Evolutionary conservation across 1,140 invertebrate genomes (phyloP), one percentile per base, ranked within the genome.

Genomic region (Arion vulgaris): DNA sequence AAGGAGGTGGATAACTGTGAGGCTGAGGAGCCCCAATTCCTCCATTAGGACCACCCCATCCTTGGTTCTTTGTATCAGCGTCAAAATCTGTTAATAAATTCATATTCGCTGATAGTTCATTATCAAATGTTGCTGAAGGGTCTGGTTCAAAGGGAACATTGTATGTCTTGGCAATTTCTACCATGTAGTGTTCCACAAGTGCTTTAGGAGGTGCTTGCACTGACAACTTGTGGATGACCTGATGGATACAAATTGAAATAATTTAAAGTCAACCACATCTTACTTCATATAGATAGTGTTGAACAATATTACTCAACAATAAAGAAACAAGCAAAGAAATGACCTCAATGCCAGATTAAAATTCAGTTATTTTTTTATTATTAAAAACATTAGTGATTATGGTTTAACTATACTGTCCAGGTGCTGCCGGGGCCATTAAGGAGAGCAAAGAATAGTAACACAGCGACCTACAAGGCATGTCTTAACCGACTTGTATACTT

Each of bases 201-300:
- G 99, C 93, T 91, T 98, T 99, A 0, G 98, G 97, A 4, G 99
- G 99, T 66, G 97, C 97, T 89, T 99, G 97, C 4, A 99, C 95
- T 57, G 96, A 95, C 91, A 99, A 94, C 93, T 99, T 99, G 89
- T 98, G 96, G 91, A 98, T 98, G 36, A 80, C 66, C 78, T 80
- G 34, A 7, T 36, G 36, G 39, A 62, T 15, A 45, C 41, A 45
- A 45, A 45, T 45, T n/a, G n/a, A n/a, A n/a, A n/a, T n/a, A n/a
- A n/a, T n/a, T n/a, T n/a, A n/a, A n/a, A n/a, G n/a, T n/a, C n/a
- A n/a, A n/a, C n/a, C n/a, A n/a, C n/a, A n/a, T n/a, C n/a, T n/a
- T n/a, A n/a, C n/a, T n/a, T n/a, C n/a, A n/a, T n/a, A n/a, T n/a
- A n/a, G n/a, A n/a, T n/a, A n/a, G n/a, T n/a, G n/a, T n/a, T n/a